Evolutionary conservation across 2,113 vertebrate genomes (phyloP).

Genomic region (Aegithalos caudatus): DNA sequence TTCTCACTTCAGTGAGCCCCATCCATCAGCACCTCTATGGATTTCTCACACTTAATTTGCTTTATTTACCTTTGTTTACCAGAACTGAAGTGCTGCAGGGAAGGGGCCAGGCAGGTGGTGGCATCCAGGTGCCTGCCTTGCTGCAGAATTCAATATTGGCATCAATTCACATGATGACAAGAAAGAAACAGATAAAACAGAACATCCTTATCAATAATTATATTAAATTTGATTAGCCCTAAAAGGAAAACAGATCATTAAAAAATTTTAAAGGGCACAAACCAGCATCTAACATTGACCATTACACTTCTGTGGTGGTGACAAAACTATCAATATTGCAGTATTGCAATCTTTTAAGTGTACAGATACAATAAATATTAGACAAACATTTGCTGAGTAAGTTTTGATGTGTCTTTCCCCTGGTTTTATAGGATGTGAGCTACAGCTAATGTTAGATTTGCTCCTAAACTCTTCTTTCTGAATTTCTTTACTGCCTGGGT

Average conservation of each 20-base stretch:
- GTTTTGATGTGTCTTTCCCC: background rate
- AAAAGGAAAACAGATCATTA: background rate
- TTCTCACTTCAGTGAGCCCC: background rate
- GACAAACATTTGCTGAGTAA: background rate
- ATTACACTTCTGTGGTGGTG: background rate
- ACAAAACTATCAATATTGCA: background rate
- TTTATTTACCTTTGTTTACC: background rate
- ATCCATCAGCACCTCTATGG: background rate
- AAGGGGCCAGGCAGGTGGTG: background rate
- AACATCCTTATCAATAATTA: background rate
- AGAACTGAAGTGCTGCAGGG: background rate
- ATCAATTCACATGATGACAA: background rate
- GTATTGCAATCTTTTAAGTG: background rate
- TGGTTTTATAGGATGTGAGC: background rate
- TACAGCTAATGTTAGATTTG: background rate
- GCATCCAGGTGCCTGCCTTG: background rate
- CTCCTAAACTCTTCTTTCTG: background rate
- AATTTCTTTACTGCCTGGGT: background rate
- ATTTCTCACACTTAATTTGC: background rate
- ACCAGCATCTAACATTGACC: background rate
- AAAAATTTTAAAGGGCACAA: background rate
- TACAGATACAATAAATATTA: background rate
- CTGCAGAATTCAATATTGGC: background rate
- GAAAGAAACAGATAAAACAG: background rate
- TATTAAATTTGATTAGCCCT: background rate